A percentile compares a stretch with the other conserved stretches of the same genome.
phyloP scores from a whole-genome alignment of 2,888 invertebrate species.

The Stramonita haemastoma region DNA sequence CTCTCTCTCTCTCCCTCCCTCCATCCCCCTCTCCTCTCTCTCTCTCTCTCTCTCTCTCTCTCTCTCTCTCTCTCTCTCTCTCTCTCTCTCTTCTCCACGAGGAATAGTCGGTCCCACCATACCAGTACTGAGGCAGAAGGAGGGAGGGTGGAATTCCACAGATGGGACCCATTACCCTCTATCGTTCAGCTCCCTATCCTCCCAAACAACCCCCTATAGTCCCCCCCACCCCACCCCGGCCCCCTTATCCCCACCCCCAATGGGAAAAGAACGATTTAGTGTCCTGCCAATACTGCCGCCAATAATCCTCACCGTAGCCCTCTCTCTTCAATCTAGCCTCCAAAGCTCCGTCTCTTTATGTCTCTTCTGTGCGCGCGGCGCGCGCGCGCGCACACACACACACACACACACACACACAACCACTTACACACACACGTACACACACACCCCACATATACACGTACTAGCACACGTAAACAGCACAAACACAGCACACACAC shows the following conservation, averaged over 20 bases:
- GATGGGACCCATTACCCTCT: neutral
- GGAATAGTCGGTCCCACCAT: neutral
- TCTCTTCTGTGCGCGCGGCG: too few relatives aligned
- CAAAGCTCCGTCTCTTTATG: neutral
- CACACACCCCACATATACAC: too few relatives aligned
- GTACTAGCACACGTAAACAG: too few relatives aligned
- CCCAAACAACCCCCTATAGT: neutral
- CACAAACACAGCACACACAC: neutral
- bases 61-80: neutral
- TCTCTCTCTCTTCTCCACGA: neutral
- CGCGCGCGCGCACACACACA: neutral
- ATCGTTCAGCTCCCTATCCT: neutral
- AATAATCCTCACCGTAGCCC: neutral
- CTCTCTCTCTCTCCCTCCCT: neutral
- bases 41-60: neutral
- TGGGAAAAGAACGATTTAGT: neutral
- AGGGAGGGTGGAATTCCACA: neutral
- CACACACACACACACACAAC: neutral
- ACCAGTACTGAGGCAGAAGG: neutral
- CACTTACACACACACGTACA: neutral
- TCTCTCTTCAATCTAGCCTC: neutral
- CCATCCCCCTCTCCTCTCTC: neutral
- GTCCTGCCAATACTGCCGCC: neutral
- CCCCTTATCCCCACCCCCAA: neutral
- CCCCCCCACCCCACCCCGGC: neutral